Evolutionary conservation across 1,140 invertebrate genomes (phyloP).

Genomic region (Hydropsyche tenuis): DNA sequence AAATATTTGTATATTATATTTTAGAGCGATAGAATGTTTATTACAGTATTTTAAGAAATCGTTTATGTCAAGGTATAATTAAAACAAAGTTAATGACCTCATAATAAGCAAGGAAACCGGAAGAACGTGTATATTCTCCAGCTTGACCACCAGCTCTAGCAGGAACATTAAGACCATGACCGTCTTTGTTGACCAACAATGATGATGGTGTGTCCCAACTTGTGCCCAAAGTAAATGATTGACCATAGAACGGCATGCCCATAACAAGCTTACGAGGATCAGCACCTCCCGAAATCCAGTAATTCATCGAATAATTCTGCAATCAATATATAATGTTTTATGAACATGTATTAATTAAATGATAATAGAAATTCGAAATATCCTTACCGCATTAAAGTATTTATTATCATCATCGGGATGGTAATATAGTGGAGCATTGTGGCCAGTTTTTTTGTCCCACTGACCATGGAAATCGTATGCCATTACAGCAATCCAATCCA

Average conservation of each 20-base stretch:
- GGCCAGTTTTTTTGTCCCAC: slow-evolving; percentile 90
- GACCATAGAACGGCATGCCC: slow-evolving; percentile 91
- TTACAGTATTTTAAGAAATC: too few relatives aligned
- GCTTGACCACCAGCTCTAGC: slow-evolving; percentile 77
- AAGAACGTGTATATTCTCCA: slow-evolving; percentile 82
- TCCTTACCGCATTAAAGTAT: slow-evolving; percentile 70
- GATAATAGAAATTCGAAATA: slow-evolving; percentile 37
- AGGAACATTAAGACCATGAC: slow-evolving; percentile 75
- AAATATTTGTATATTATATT: too few relatives aligned
- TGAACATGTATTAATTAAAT: slow-evolving; percentile 52
- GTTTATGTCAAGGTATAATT: too few relatives aligned
- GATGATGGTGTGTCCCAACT: slow-evolving; percentile 52
- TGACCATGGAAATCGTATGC: slow-evolving; percentile 89
- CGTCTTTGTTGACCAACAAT: slow-evolving; percentile 57
- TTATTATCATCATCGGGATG: slow-evolving; percentile 80
- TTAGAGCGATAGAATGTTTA: too few relatives aligned
- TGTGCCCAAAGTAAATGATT: slow-evolving; percentile 75
- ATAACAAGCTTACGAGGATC: slow-evolving; percentile 81
- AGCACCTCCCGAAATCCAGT: slow-evolving; percentile 86
- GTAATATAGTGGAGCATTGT: slow-evolving; percentile 83
- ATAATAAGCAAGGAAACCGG: slow-evolving; percentile 88
- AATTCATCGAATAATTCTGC: slow-evolving; percentile 85
- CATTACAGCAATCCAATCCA: slow-evolving; percentile 92
- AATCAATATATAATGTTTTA: slow-evolving; percentile 52
- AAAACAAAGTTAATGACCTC: too few relatives aligned